These are phyloP conservation scores for Megatriorchis doriae DNA, from an alignment of 2,113 vertebrate species.

Conservation along the genomic window DNA sequence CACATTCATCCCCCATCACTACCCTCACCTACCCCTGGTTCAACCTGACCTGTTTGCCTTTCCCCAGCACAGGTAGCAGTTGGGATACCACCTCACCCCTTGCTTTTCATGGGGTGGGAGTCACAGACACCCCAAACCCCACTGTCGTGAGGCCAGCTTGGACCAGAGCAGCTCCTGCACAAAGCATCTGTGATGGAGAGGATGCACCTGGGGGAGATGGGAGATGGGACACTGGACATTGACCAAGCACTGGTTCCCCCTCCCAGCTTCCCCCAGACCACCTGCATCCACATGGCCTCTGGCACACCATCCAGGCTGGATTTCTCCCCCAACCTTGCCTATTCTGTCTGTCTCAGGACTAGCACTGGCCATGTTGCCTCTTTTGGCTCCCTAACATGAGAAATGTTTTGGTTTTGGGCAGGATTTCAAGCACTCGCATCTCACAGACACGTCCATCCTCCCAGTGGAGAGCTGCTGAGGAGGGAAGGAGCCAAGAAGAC, in stretches of 20 bases:
- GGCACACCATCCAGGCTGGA: fast-evolving
- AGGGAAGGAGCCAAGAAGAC: background rate
- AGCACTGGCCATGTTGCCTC: background rate
- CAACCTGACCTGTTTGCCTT: background rate
- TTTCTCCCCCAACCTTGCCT: background rate
- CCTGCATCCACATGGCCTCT: background rate
- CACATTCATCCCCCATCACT: background rate
- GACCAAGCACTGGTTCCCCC: background rate
- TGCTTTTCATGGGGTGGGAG: background rate
- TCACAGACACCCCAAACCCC: background rate
- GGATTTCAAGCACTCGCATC: background rate
- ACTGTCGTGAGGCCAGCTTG: background rate
- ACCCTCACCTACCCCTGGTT: background rate
- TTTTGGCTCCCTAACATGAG: background rate
- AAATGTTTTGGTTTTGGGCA: background rate
- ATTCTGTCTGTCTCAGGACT: background rate
- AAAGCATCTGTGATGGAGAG: background rate
- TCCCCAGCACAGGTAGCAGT: background rate
- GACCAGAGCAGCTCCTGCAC: background rate
- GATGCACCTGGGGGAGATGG: background rate
- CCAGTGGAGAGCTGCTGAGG: background rate
- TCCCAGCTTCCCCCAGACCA: background rate
- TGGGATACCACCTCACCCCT: background rate
- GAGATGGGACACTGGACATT: background rate
- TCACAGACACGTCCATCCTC: background rate